Base-by-base conservation (phyloP, 2,113 vertebrate species). In the Strix uralensis region DNA sequence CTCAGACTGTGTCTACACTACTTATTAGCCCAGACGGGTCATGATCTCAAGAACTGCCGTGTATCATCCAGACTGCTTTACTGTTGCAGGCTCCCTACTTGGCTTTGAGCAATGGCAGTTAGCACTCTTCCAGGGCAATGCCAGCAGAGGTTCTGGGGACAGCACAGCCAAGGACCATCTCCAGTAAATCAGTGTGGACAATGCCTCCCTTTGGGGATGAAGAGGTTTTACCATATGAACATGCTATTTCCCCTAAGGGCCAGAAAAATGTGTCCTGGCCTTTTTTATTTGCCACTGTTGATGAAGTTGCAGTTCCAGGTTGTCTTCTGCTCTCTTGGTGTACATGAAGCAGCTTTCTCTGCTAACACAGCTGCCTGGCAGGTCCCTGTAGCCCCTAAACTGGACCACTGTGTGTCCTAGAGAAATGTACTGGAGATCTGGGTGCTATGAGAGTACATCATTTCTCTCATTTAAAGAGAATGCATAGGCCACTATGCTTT, bases 401-500 rank as follows among this genome's bases (percentile, higher is more conserved):
- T 16, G 54, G 29, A 5, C 26, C 6, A 0, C 15, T 2, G 2
- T 32, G 8, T 19, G 14, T 84, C 58, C 59, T 47, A 55, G n/a
- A 46, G 65, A 57, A 72, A 30, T 3, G 21, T 38, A 6, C 20
- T 70, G 79, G 57, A 57, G 25, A 6, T 27, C 12, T 44, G 78
- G 58, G 51, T 17, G 3, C 49, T 7, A 3, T 5, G 36, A 20
- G 23, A 15, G 25, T 5, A 13, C 62, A 10, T 17, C 14, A 0
- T 27, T 79, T 15, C 62, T 49, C 58, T 52, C 12, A 1, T 49
- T 30, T 20, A 3, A 17, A 65, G 58, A 18, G 9, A 17, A 6
- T 12, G 27, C 32, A 2, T 17, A 9, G 26, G 19, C 13, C 22
- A 1, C 40, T 46, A 2, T 38, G 29, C 16, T 0, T 46, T 90